Evolutionary conservation across 2,113 vertebrate genomes (phyloP).

Genomic region (Astur gentilis): DNA sequence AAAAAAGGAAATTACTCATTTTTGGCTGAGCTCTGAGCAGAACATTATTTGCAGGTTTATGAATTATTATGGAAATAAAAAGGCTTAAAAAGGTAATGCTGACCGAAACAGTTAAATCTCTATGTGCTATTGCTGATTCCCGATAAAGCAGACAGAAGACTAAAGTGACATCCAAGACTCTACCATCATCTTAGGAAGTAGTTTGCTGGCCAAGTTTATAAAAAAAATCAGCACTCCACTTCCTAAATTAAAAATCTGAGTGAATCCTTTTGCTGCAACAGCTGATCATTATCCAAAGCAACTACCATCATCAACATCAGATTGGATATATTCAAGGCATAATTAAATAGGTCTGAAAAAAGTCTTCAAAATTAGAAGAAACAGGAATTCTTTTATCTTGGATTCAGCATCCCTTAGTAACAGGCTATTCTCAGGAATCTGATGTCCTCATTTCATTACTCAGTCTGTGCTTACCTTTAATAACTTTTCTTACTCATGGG

Average conservation of each 20-base stretch:
- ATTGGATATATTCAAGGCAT: background rate
- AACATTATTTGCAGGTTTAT: constrained; percentile 3
- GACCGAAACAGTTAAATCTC: background rate
- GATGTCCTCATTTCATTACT: constrained; percentile 1
- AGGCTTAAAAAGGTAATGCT: background rate
- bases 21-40: constrained; percentile 6
- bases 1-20: constrained; percentile 28
- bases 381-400: background rate
- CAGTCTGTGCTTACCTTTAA: constrained; percentile 23
- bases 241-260: background rate
- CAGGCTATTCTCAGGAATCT: constrained; percentile 27
- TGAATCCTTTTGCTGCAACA: background rate
- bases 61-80: background rate
- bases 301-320: background rate
- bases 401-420: constrained; percentile 35
- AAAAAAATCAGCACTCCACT: background rate
- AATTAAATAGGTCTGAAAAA: constrained; percentile 26
- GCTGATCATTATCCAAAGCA: constrained; percentile 16
- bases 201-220: background rate
- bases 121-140: background rate
- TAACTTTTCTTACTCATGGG: constrained; percentile 21
- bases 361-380: background rate
- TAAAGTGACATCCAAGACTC: background rate
- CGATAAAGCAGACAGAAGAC: background rate
- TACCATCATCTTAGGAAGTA: background rate